Percentiles rank a stretch among this genome's conserved stretches.
Evolutionary conservation across 2,888 invertebrate genomes (phyloP).

Genomic region (Xestia rhomboidea): DNA sequence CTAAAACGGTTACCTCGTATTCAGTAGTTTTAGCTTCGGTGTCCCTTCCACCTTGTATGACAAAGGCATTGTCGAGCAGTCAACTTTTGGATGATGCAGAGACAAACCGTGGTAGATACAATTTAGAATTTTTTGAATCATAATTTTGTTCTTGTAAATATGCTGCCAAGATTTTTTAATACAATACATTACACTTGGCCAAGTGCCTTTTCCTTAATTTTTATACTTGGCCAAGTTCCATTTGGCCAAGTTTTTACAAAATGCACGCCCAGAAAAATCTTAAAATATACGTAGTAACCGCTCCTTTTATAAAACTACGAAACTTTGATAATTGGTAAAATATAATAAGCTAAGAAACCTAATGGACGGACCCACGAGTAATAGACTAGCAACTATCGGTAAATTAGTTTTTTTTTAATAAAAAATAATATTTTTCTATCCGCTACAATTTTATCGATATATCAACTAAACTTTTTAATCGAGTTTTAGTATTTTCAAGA

Average conservation of each 20-base stretch:
- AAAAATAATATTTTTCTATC: slow-evolving; percentile 54
- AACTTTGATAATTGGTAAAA: slow-evolving; percentile 68
- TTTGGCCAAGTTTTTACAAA: slow-evolving; percentile 20
- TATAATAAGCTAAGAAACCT: slow-evolving; percentile 68
- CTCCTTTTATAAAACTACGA: slow-evolving; percentile 65
- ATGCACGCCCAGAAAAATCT: slow-evolving; percentile 30
- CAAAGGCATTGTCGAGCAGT: not conserved
- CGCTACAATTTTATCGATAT: slow-evolving; percentile 56
- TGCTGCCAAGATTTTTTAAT: not conserved
- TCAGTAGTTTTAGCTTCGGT: no score
- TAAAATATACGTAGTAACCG: slow-evolving; percentile 63
- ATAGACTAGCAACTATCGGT: slow-evolving; percentile 73
- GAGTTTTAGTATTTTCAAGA: slow-evolving; percentile 11
- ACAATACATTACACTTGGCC: not conserved
- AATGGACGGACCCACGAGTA: slow-evolving; percentile 73
- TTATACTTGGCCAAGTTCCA: not conserved
- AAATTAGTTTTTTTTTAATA: slow-evolving; percentile 59
- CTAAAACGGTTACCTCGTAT: no score
- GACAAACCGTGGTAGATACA: not conserved
- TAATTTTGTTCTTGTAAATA: slow-evolving; percentile 22
- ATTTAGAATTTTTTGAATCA: not conserved
- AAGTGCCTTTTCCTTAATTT: not conserved
- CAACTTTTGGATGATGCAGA: not conserved
- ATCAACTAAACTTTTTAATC: slow-evolving; percentile 59
- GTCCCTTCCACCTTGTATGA: no score